Percentiles rank a stretch among this genome's conserved stretches.
phyloP scores from a whole-genome alignment of 1,140 invertebrate species.

The Drosophila parabipectinata region DNA sequence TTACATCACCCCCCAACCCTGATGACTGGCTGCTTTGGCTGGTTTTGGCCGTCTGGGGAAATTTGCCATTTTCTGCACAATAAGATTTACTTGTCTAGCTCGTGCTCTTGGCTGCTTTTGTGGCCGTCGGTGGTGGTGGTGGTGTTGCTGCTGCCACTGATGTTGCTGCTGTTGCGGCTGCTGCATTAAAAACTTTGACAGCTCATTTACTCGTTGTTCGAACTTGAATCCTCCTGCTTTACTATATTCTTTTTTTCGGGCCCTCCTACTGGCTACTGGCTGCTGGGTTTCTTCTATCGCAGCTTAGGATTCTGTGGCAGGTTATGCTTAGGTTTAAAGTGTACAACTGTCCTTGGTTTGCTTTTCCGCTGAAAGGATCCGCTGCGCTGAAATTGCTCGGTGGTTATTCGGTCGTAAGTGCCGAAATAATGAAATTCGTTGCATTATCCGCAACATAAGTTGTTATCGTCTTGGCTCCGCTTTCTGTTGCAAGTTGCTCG shows the following conservation, averaged over 20 bases:
- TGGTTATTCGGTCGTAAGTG: constrained; percentile 78
- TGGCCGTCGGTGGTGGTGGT: constrained; percentile 35
- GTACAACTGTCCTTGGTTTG: constrained; percentile 63
- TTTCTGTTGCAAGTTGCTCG: constrained; percentile 3
- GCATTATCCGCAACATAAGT: constrained; percentile 80
- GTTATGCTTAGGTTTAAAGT: constrained; percentile 77
- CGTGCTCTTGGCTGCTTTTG: constrained; percentile 76
- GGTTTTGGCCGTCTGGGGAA: constrained; percentile 79
- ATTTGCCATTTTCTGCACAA: constrained; percentile 82
- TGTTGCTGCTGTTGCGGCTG: constrained; percentile 41
- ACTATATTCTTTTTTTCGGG: constrained; percentile 1
- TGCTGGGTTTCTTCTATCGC: not conserved
- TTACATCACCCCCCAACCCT: constrained; percentile 20
- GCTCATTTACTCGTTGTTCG: constrained; percentile 82
- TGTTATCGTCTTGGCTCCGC: constrained; percentile 39
- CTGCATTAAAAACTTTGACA: constrained; percentile 83
- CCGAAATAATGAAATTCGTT: constrained; percentile 80
- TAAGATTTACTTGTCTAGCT: constrained; percentile 82
- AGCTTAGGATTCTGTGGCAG: constrained; percentile 17
- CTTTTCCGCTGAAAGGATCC: constrained; percentile 57
- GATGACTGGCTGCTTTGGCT: constrained; percentile 48
- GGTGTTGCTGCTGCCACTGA: constrained; percentile 34
- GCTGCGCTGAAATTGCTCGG: constrained; percentile 70
- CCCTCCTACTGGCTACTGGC: not conserved
- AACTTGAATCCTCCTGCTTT: constrained; percentile 51